Conservation (phyloP, 2,888 invertebrate genomes). For the Platynereis dumerilii region DNA sequence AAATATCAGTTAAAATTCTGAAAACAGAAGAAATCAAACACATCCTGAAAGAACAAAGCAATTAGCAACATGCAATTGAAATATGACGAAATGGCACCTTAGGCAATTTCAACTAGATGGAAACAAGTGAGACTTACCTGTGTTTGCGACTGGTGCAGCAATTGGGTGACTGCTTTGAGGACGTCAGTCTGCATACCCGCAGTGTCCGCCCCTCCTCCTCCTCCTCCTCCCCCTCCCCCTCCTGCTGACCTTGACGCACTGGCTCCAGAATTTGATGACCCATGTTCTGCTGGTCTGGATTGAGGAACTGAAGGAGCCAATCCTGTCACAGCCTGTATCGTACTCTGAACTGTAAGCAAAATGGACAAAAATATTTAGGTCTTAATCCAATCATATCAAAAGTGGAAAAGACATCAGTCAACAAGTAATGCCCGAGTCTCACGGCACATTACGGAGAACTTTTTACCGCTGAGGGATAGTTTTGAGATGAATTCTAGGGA, state of each 20-base stretch:
- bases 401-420: too few relatives aligned
- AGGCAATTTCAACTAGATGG: too few relatives aligned
- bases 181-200: constrained; percentile 52
- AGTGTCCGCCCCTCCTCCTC: constrained; percentile 19
- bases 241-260: not conserved
- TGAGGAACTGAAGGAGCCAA: constrained; percentile 36
- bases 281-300: constrained; percentile 13
- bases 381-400: too few relatives aligned
- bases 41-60: not conserved
- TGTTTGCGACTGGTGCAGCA: constrained; percentile 56
- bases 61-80: too few relatives aligned
- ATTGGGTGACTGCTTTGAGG: constrained; percentile 57
- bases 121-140: too few relatives aligned
- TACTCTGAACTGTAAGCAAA: constrained; percentile 47
- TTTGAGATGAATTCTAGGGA: too few relatives aligned
- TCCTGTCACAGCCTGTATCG: constrained; percentile 48
- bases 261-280: constrained; percentile 9
- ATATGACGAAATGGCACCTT: too few relatives aligned
- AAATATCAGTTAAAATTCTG: not conserved
- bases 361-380: not conserved
- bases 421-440: too few relatives aligned
- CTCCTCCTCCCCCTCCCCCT: too few relatives aligned
- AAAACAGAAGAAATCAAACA: not conserved
- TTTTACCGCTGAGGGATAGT: too few relatives aligned
- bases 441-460: too few relatives aligned